Evolutionary conservation across 92 coral and sea anemone genomes (phyloP).

Genomic region (Meandrina meandrites): DNA sequence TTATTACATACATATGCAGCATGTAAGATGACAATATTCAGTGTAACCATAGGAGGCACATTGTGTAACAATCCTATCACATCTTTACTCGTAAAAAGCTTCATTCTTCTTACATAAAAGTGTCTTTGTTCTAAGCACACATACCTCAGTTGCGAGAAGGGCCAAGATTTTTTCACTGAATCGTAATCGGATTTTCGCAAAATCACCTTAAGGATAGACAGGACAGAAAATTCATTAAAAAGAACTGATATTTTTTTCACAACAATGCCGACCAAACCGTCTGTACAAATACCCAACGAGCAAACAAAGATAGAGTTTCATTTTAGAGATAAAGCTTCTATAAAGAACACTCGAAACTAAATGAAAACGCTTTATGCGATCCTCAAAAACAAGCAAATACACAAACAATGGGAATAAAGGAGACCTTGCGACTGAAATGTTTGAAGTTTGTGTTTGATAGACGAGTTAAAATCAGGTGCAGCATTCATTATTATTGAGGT

Average conservation of each 20-base stretch:
- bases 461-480: conserved; percentile 8
- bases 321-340: background rate
- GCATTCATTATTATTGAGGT: background rate
- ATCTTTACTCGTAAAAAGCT: background rate
- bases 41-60: background rate
- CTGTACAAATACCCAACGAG: conserved; percentile 6
- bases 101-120: background rate
- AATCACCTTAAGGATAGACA: background rate
- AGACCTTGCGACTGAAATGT: background rate
- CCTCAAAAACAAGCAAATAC: background rate
- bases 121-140: background rate
- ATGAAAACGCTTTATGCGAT: background rate
- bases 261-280: conserved; percentile 1
- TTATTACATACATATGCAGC: background rate
- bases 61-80: background rate
- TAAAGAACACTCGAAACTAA: background rate
- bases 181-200: background rate
- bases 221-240: background rate
- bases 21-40: background rate
- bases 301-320: conserved; percentile 1
- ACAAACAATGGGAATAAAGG: background rate
- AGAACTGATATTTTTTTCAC: background rate
- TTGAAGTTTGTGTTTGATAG: conserved; percentile 15
- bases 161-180: background rate
- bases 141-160: background rate